Evolutionary conservation across 2,888 invertebrate species (phyloP).

Genomic region (Hoplodrina ambigua): DNA sequence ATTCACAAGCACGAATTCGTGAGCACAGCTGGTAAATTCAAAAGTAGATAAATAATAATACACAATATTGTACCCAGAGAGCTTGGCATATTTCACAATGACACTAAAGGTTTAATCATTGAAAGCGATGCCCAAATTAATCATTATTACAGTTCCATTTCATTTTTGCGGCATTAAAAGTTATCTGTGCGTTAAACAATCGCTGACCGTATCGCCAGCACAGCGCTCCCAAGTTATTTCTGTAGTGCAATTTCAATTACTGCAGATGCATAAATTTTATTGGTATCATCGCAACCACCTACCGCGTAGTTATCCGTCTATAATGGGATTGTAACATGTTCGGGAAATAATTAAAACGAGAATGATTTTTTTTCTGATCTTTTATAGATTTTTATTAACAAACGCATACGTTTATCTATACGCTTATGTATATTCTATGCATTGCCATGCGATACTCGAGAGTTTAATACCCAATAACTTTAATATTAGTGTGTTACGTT

Average conservation of each 20-base stretch:
- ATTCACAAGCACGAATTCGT: neutral
- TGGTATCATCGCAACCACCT: conserved; percentile 55
- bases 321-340: conserved; percentile 47
- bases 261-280: conserved; percentile 66
- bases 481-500: too few species aligned
- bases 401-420: too few species aligned
- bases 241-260: conserved; percentile 64
- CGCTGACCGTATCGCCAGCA: conserved; percentile 51
- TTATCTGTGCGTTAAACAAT: conserved; percentile 45
- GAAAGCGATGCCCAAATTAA: conserved; percentile 33
- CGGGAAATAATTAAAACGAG: conserved; percentile 55
- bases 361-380: neutral
- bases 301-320: conserved; percentile 50
- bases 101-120: conserved; percentile 33
- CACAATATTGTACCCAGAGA: conserved; percentile 4
- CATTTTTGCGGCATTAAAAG: conserved; percentile 44
- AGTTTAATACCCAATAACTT: too few species aligned
- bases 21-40: conserved; percentile 17
- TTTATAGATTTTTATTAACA: too few species aligned
- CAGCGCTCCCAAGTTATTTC: conserved; percentile 55
- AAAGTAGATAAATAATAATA: conserved; percentile 25
- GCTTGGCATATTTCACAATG: conserved; percentile 29
- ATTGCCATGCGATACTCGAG: too few species aligned
- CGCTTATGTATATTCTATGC: too few species aligned
- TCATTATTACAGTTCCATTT: conserved; percentile 46